Evolutionary conservation across 1,140 invertebrate genomes (phyloP), one percentile per base, ranked within the genome.

Genomic region (Drosophila tsacasi): DNA sequence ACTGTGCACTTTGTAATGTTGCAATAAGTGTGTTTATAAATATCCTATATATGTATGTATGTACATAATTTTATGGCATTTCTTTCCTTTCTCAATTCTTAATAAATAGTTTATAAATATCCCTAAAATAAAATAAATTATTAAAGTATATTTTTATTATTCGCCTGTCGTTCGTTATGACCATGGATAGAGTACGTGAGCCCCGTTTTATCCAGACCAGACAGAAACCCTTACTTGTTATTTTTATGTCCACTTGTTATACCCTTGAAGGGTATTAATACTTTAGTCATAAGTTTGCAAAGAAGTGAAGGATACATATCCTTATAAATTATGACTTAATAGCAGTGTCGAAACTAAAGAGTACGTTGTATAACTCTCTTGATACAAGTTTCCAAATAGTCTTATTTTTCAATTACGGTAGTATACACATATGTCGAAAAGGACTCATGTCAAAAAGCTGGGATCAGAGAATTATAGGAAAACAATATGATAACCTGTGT

Each of bases 1-100:
- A 30, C 21, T 71, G 66, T 40, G 66, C 59, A 21, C 27, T 59
- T 46, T 54, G 47, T 30, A 7, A 25, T 40, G 39, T 25, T 13
- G 42, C n/a, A 32, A 25, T 62, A 25, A 13, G 25, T 68, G 10
- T 13, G 7, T 13, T 32, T 49, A 12, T 37, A 21, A 54, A 15
- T 21, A 13, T 2, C 10, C n/a, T 25, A 6, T 27, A 52, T 8
- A 32, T 13, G 0, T 1, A 35, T 35, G 12, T 35, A 10, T 35
- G 32, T 32, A 13, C 1, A 19, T 52, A 19, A 8, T 49, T 17
- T 9, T 25, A 25, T 15, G 1, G 13, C 6, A 15, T 47, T 23
- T 21, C 40, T 42, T 42, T 10, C 9, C 8, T n/a, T 5, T 19
- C 9, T n/a, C 6, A 40, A 21, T 23, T 42, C 8, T 8, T 40